Percentiles rank a stretch among this genome's conserved stretches.
phyloP scores from a whole-genome alignment of 92 coral and sea anemone species.

The Siderastrea radians region DNA sequence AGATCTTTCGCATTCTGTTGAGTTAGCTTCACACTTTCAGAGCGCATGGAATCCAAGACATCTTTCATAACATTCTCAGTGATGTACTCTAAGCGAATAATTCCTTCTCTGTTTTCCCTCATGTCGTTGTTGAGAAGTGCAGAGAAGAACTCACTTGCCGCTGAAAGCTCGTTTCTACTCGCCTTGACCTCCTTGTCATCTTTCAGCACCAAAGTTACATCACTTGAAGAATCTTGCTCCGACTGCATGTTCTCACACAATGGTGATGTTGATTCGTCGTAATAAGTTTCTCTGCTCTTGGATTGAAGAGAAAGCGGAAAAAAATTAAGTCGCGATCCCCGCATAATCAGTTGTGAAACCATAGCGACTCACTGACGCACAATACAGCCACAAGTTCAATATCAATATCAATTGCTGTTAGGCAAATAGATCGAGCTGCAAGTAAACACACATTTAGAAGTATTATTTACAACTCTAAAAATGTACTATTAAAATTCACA shows the following conservation, averaged over 20 bases:
- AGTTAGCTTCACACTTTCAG: not conserved
- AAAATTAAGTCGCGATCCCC: too few relatives aligned
- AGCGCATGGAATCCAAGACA: not conserved
- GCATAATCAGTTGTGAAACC: too few relatives aligned
- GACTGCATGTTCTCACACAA: not conserved
- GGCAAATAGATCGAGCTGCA: too few relatives aligned
- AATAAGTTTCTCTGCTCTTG: too few relatives aligned
- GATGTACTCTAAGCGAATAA: not conserved
- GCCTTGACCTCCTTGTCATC: not conserved
- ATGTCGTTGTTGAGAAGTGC: not conserved
- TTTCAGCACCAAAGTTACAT: not conserved
- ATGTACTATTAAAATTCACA: too few relatives aligned
- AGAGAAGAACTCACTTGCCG: not conserved
- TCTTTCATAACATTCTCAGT: not conserved
- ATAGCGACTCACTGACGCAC: too few relatives aligned
- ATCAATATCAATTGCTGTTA: too few relatives aligned
- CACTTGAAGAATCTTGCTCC: not conserved
- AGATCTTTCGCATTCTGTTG: not conserved
- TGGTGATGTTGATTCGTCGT: not conserved
- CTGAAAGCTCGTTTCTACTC: not conserved
- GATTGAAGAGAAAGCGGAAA: too few relatives aligned
- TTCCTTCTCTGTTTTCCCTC: constrained; percentile 5
- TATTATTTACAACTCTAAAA: too few relatives aligned
- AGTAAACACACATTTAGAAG: too few relatives aligned
- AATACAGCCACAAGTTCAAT: too few relatives aligned